These are phyloP conservation scores for Bellardia pandia DNA, from an alignment of 2,888 invertebrate species.

Conservation along the genomic window DNA sequence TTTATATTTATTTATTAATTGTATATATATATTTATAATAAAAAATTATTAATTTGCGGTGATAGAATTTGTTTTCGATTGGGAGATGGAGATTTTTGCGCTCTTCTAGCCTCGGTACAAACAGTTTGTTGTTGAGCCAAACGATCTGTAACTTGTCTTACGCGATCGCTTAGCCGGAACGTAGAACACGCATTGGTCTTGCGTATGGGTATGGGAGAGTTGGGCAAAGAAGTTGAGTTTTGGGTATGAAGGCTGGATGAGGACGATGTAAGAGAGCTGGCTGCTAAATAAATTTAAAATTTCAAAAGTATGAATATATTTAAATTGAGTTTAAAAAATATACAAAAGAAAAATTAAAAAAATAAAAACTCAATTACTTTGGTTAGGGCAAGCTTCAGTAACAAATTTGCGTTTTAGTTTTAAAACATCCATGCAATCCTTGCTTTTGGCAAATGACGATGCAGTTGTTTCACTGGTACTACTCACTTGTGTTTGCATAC, in stretches of 20 bases:
- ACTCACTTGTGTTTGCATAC: constrained; percentile 68
- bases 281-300: constrained; percentile 52
- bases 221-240: constrained; percentile 83
- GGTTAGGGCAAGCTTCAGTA: constrained; percentile 77
- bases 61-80: constrained; percentile 64
- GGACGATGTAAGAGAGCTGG: constrained; percentile 75
- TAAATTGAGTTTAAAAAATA: neutral
- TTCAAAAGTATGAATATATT: neutral
- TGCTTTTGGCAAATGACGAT: constrained; percentile 65
- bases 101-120: constrained; percentile 73
- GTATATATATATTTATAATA: constrained; percentile 17
- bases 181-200: constrained; percentile 79
- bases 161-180: constrained; percentile 84
- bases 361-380: constrained; percentile 75
- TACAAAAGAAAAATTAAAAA: constrained; percentile 1
- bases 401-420: constrained; percentile 75
- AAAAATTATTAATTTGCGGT: constrained; percentile 52
- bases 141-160: constrained; percentile 84
- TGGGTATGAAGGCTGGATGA: constrained; percentile 66
- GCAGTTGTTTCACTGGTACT: constrained; percentile 53
- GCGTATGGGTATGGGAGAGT: constrained; percentile 81
- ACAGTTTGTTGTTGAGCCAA: constrained; percentile 82
- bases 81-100: constrained; percentile 69
- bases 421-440: constrained; percentile 75
- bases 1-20: too few relatives aligned